Conservation (phyloP, 2,113 vertebrate species). For the Phyllopteryx taeniolatus region DNA sequence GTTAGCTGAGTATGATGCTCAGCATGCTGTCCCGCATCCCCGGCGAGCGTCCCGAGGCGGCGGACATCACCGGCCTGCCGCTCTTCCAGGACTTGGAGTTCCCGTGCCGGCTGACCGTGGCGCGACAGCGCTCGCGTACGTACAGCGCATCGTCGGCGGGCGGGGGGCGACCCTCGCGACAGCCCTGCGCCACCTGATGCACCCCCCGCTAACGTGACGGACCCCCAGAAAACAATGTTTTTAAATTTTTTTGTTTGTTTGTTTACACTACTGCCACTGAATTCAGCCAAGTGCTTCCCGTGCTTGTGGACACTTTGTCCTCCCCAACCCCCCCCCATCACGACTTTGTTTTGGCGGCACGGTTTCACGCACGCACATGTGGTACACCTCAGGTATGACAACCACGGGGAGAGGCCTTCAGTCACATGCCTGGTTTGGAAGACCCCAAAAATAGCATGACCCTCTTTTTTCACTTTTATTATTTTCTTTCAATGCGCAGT, state of each 20-base stretch:
- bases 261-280: not conserved
- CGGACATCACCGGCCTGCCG: slow-evolving; percentile 84
- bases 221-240: not conserved
- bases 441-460: slow-evolving; percentile 54
- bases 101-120: slow-evolving; percentile 78
- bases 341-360: not conserved
- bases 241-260: not conserved
- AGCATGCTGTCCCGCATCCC: slow-evolving; percentile 90
- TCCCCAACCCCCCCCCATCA: not conserved
- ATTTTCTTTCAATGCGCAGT: slow-evolving; percentile 4
- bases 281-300: not conserved
- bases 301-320: not conserved
- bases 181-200: not conserved
- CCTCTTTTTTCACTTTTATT: too few relatives aligned
- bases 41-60: slow-evolving; percentile 85
- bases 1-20: slow-evolving; percentile 86
- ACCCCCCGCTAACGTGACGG: not conserved
- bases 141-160: slow-evolving; percentile 87
- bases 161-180: slow-evolving; percentile 23
- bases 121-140: slow-evolving; percentile 88
- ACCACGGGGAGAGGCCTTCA: slow-evolving; percentile 61
- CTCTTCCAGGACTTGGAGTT: slow-evolving; percentile 90
- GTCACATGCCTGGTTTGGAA: slow-evolving; percentile 58
- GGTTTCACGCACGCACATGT: slow-evolving; percentile 18
- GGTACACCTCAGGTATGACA: slow-evolving; percentile 56